phyloP scores from a whole-genome alignment of 2,888 invertebrate genomes.

The Apotomis turbidana region DNA sequence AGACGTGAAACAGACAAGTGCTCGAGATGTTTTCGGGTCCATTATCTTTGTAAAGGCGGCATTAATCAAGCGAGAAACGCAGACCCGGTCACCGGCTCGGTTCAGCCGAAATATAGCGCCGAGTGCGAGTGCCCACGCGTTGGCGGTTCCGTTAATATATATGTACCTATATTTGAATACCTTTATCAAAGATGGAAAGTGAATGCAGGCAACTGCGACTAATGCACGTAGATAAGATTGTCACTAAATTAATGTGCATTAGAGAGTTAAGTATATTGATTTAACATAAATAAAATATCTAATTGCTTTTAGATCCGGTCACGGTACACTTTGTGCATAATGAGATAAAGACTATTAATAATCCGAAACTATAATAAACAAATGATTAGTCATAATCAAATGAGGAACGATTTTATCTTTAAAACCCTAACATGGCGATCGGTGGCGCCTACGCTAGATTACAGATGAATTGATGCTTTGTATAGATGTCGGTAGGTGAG shows the following conservation, averaged over 20 bases:
- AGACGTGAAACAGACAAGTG: slow-evolving; percentile 62
- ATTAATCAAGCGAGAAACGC: slow-evolving; percentile 56
- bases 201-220: slow-evolving; percentile 1
- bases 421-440: slow-evolving; percentile 44
- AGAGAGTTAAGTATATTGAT: not conserved
- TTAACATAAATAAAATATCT: too few relatives aligned
- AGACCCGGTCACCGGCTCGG: slow-evolving; percentile 34
- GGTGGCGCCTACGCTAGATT: slow-evolving; percentile 44
- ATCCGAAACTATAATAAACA: too few relatives aligned
- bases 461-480: slow-evolving; percentile 43
- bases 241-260: slow-evolving; percentile 15
- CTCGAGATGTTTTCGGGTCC: slow-evolving; percentile 50
- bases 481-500: slow-evolving; percentile 47
- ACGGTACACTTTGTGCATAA: too few relatives aligned
- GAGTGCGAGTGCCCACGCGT: slow-evolving; percentile 13
- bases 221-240: slow-evolving; percentile 19
- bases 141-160: slow-evolving; percentile 17
- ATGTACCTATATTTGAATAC: slow-evolving; percentile 7
- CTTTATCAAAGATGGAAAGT: slow-evolving; percentile 18
- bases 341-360: too few relatives aligned
- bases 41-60: slow-evolving; percentile 56
- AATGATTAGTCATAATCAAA: not conserved
- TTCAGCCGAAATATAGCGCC: slow-evolving; percentile 25
- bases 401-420: not conserved
- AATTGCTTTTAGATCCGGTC: not conserved